phyloP scores from a whole-genome alignment of 2,797 vertebrate genomes.

The Galaxias olidus region DNA sequence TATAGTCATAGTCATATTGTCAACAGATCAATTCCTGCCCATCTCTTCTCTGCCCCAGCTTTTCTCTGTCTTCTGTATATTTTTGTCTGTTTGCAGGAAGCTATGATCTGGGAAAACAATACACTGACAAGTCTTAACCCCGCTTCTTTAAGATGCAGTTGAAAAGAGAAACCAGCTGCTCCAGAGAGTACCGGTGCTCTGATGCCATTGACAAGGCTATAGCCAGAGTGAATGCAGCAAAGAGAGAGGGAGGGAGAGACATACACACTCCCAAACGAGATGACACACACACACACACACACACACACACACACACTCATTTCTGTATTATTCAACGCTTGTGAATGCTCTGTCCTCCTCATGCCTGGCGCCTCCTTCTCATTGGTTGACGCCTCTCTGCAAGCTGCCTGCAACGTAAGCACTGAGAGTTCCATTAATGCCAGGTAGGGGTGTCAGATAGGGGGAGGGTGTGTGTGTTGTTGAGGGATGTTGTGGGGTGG shows the following conservation, averaged over 20 bases:
- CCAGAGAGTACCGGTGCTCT: conserved; percentile 22
- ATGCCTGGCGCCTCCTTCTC: conserved; percentile 40
- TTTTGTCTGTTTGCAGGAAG: background rate
- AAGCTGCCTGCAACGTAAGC: conserved; percentile 60
- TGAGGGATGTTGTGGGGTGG: conserved; percentile 20
- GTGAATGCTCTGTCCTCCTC: conserved; percentile 52
- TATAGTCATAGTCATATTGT: background rate
- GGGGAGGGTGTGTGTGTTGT: conserved; percentile 43
- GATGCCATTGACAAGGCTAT: conserved; percentile 38
- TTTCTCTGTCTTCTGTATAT: too few species aligned
- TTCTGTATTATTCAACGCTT: conserved; percentile 27
- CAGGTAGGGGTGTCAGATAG: conserved; percentile 44
- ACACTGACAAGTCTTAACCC: background rate
- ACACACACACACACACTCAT: background rate
- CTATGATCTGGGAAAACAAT: background rate
- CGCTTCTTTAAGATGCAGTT: conserved; percentile 29
- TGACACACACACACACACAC: background rate
- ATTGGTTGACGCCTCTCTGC: conserved; percentile 65
- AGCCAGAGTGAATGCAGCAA: conserved; percentile 35
- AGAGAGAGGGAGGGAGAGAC: conserved; percentile 6
- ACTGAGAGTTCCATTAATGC: conserved; percentile 60
- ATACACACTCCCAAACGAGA: conserved; percentile 16
- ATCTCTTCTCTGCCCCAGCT: background rate
- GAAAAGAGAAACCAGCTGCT: conserved; percentile 39
- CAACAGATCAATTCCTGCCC: background rate